Evolutionary conservation across 2,113 vertebrate genomes (phyloP).

Genomic region (Pterocles burchelli): DNA sequence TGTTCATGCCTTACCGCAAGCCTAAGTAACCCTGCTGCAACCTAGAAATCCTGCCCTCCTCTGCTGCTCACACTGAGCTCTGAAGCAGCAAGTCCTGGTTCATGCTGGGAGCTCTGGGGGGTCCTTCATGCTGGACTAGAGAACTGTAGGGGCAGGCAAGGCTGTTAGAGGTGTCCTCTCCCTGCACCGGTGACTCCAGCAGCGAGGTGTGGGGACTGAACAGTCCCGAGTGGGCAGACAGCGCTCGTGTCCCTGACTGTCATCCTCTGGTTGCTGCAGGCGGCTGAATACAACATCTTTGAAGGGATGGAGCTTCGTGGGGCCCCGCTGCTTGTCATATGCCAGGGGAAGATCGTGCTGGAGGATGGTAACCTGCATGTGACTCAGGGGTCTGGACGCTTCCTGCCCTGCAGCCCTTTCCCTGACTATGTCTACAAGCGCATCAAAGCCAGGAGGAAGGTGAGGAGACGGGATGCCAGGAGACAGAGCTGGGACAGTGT

Average conservation of each 20-base stretch:
- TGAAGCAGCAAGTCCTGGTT: neutral
- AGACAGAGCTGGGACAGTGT: neutral
- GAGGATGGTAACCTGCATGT: slow-evolving; percentile 92
- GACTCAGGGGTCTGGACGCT: slow-evolving; percentile 89
- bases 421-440: slow-evolving; percentile 96
- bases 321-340: slow-evolving; percentile 89
- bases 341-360: slow-evolving; percentile 95
- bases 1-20: neutral
- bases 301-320: slow-evolving; percentile 96
- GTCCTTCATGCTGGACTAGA: neutral
- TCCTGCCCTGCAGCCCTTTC: slow-evolving; percentile 89
- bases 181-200: neutral
- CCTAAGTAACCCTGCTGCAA: too few relatives aligned
- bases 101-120: neutral
- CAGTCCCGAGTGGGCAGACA: neutral
- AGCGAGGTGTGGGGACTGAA: neutral
- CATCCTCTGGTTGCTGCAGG: slow-evolving; percentile 67
- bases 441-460: slow-evolving; percentile 96
- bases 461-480: slow-evolving; percentile 30
- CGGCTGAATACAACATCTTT: slow-evolving; percentile 94
- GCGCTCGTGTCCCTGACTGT: neutral
- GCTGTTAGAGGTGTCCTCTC: neutral
- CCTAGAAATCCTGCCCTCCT: neutral
- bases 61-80: neutral
- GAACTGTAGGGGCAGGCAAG: neutral